These are phyloP conservation scores for Aphodius granarius DNA, from an alignment of 2,888 invertebrate species.

Conservation along the genomic window DNA sequence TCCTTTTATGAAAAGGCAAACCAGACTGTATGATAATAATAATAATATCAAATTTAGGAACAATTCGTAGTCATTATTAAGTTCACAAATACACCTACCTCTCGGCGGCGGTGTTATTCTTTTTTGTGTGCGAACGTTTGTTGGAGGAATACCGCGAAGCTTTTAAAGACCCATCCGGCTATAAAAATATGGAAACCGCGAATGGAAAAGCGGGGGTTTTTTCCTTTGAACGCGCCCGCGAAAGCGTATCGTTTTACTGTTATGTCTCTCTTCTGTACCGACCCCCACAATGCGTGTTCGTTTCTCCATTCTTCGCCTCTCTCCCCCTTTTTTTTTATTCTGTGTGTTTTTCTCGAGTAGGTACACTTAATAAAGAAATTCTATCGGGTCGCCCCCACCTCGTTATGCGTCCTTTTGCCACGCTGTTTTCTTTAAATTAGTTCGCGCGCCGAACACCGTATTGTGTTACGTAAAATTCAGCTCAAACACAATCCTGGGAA, in stretches of 20 bases:
- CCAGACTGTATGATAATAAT: no score
- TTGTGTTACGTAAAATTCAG: not conserved
- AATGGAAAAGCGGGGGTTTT: slow-evolving; percentile 6
- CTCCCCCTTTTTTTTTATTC: slow-evolving; percentile 1
- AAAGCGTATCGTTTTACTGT: not conserved
- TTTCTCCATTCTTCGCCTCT: not conserved
- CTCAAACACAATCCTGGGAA: not conserved
- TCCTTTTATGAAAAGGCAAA: no score
- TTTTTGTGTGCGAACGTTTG: not conserved
- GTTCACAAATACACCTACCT: not conserved
- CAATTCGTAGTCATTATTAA: not conserved
- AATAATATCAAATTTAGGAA: no score
- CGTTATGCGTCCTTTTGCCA: not conserved
- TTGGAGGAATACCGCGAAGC: not conserved
- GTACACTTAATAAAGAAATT: slow-evolving; percentile 15
- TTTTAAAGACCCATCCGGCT: slow-evolving; percentile 8
- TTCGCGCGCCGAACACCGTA: not conserved
- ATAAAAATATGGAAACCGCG: slow-evolving; percentile 10
- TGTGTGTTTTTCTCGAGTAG: slow-evolving; percentile 4
- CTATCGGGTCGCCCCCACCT: slow-evolving; percentile 9
- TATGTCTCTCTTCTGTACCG: not conserved
- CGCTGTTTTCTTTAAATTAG: slow-evolving; percentile 14
- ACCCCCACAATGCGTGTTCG: not conserved
- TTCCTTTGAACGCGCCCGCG: slow-evolving; percentile 6
- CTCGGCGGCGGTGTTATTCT: not conserved